Base-by-base conservation (phyloP, 2,888 invertebrate genomes). In the Drosophila pegasa region DNA sequence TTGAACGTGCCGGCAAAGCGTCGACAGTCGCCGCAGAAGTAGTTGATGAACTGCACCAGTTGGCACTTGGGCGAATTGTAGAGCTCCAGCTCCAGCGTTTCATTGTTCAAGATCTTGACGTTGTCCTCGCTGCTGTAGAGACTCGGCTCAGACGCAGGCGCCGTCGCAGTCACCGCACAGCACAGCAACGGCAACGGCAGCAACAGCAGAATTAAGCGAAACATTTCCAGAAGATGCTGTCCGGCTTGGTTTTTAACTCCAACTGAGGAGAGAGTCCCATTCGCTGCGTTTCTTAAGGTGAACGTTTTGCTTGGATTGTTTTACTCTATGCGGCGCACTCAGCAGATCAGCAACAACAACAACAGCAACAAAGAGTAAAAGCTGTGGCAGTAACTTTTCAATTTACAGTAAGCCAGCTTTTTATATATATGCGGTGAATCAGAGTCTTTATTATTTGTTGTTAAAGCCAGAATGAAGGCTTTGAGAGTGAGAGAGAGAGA, bases 1-100 rank as follows among this genome's bases (percentile, higher is more conserved):
- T 76, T 82, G 10, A 73, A 81, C 0, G 50, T 94, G 0, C 97
- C 97, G 0, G 97, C 96, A 92, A 97, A 98, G 41, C 95, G 93
- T 82, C 96, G 95, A 90, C 98, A 99, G 90, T 97, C 97, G 9
- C 98, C 98, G 92, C 98, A 99, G 95, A 97, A 98, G 90, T 96
- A 96, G 91, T 97, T 98, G 91, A 98, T 98, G 93, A 98, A 98
- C 91, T 98, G 97, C 16, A 98, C 82, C 27, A 81, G 55, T 7
- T 68, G 67, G 37, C 61, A 64, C 2, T 33, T 55, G 29, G 20
- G 31, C 7, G 73, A 50, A 2, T n/a, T 18, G 18, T 6, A 1
- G 0, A 81, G 63, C 5, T 43, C 20, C 6, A 8, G 12, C 8
- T 69, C 58, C 8, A 75, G 38, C 1, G 66, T 67, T 1, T 47